Conservation (phyloP, 2,797 vertebrate genomes). For the Alfaro cultratus region DNA sequence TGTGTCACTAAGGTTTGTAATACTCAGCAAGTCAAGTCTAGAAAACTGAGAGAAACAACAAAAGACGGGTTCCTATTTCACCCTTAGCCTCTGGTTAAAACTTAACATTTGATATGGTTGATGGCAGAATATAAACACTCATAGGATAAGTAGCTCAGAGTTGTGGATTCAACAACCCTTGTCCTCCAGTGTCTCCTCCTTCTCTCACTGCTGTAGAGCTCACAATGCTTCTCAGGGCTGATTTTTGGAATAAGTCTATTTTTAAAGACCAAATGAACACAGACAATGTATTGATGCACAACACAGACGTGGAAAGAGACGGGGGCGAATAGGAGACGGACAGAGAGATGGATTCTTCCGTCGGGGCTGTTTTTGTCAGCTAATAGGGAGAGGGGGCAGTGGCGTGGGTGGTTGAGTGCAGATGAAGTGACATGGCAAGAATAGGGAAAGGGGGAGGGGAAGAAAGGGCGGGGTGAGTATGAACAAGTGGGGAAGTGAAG, state of each 20-base stretch:
- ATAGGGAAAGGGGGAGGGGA: slow-evolving; percentile 27
- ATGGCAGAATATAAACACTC: slow-evolving; percentile 72
- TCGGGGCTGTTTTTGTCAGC: slow-evolving; percentile 74
- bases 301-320: slow-evolving; percentile 65
- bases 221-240: slow-evolving; percentile 77
- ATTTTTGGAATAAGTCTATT: slow-evolving; percentile 80
- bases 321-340: slow-evolving; percentile 37
- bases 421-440: slow-evolving; percentile 60
- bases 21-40: neutral
- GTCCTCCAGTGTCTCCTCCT: slow-evolving; percentile 37
- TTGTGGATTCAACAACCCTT: slow-evolving; percentile 61
- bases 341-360: slow-evolving; percentile 76
- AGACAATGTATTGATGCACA: slow-evolving; percentile 78
- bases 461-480: slow-evolving; percentile 1
- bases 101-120: slow-evolving; percentile 61
- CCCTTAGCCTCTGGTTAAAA: slow-evolving; percentile 53
- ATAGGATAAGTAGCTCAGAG: slow-evolving; percentile 79
- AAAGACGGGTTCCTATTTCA: slow-evolving; percentile 40
- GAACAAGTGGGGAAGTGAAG: slow-evolving; percentile 48
- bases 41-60: slow-evolving; percentile 25
- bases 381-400: slow-evolving; percentile 60
- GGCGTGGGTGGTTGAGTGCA: slow-evolving; percentile 65
- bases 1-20: slow-evolving; percentile 32
- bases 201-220: slow-evolving; percentile 60
- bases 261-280: slow-evolving; percentile 82